These are phyloP conservation scores for Apotomis capreana DNA, from an alignment of 2,888 invertebrate species.

Conservation along the genomic window DNA sequence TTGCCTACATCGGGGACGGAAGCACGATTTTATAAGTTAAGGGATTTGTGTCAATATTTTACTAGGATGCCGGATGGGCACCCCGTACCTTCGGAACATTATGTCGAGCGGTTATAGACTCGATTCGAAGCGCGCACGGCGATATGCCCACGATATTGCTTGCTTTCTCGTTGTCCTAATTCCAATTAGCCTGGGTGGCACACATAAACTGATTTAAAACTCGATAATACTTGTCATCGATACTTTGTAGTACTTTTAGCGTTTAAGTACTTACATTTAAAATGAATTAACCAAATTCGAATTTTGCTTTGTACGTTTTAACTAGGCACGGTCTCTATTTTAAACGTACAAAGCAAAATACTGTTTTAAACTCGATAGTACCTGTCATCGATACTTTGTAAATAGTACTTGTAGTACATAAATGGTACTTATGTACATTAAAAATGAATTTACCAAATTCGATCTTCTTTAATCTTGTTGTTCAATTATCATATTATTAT, in stretches of 20 bases:
- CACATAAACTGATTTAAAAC: no score
- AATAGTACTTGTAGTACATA: no score
- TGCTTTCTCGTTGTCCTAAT: neutral
- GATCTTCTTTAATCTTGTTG: no score
- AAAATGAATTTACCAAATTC: no score
- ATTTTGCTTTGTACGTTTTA: no score
- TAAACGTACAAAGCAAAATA: neutral
- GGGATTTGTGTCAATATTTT: conserved; percentile 84
- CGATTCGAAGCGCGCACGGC: conserved; percentile 3
- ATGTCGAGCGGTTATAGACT: conserved; percentile 42
- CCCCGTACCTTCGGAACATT: conserved; percentile 52
- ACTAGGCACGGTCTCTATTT: conserved; percentile 35
- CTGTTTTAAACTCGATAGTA: no score
- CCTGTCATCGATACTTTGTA: no score
- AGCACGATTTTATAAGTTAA: conserved; percentile 83
- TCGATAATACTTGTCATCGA: neutral
- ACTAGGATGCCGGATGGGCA: conserved; percentile 74
- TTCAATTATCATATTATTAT: neutral
- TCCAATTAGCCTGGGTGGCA: no score
- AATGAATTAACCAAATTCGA: no score
- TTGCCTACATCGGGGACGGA: conserved; percentile 78
- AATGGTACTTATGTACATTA: no score
- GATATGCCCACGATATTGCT: conserved; percentile 41
- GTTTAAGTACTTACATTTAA: no score
- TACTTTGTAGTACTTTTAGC: no score